Conservation (phyloP, 53 echinoderm and acorn worm species). For the Echinometra lucunter region DNA sequence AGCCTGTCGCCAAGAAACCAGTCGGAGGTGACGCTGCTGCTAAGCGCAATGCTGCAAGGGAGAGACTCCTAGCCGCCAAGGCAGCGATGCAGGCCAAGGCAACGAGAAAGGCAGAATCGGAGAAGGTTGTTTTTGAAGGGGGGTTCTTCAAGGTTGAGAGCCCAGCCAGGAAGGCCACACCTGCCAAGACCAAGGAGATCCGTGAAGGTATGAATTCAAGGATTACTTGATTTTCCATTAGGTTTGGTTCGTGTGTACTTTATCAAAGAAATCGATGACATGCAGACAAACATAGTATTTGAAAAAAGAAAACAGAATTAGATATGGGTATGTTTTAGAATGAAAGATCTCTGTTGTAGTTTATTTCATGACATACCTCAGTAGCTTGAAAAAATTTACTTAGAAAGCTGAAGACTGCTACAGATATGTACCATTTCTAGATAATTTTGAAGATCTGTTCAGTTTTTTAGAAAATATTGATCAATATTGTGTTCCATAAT, state of each 20-base stretch:
- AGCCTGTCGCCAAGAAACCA: slow-evolving; percentile 66
- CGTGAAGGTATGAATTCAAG: slow-evolving; percentile 87
- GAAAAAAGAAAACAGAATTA: too few relatives aligned
- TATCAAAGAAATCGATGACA: neutral
- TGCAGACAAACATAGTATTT: neutral
- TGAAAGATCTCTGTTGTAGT: too few relatives aligned
- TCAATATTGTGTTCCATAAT: too few relatives aligned
- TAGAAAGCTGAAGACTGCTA: too few relatives aligned
- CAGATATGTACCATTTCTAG: too few relatives aligned
- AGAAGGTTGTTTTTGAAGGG: slow-evolving; percentile 86
- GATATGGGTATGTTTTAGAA: too few relatives aligned
- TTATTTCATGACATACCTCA: too few relatives aligned
- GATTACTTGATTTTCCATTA: neutral
- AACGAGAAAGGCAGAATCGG: slow-evolving; percentile 71
- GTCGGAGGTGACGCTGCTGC: slow-evolving; percentile 38
- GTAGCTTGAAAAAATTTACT: too few relatives aligned
- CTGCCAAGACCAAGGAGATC: slow-evolving; percentile 56
- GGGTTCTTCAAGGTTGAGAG: slow-evolving; percentile 98
- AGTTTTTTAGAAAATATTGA: too few relatives aligned
- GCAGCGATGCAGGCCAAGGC: slow-evolving; percentile 85
- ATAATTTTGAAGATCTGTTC: too few relatives aligned
- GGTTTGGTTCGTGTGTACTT: neutral
- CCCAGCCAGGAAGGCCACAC: slow-evolving; percentile 74
- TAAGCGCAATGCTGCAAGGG: slow-evolving; percentile 80
- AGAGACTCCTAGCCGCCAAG: slow-evolving; percentile 83